phyloP scores from a whole-genome alignment of 2,797 vertebrate genomes.

The Orientallactaga sibirica region DNA sequence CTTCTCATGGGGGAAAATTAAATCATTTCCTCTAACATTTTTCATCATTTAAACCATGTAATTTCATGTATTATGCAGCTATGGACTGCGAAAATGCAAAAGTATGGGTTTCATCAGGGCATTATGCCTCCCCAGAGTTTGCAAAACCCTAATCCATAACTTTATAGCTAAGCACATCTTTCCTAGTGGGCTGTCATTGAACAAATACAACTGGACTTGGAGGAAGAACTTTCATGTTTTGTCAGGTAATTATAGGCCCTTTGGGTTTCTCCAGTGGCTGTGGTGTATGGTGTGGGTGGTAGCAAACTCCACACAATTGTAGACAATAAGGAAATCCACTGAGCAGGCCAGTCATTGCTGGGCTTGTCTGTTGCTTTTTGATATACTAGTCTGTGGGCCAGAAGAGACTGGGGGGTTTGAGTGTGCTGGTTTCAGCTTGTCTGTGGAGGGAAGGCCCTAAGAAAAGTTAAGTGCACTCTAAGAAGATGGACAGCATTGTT shows the following conservation, averaged over 20 bases:
- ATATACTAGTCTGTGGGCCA: slow-evolving; percentile 70
- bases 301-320: slow-evolving; percentile 88
- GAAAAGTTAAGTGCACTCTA: slow-evolving; percentile 76
- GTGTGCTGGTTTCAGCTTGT: slow-evolving; percentile 60
- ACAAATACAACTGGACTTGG: slow-evolving; percentile 87
- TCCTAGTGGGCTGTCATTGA: slow-evolving; percentile 84
- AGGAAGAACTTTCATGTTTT: slow-evolving; percentile 88
- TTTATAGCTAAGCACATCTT: slow-evolving; percentile 86
- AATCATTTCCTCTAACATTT: slow-evolving; percentile 72
- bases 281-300: slow-evolving; percentile 90
- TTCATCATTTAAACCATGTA: slow-evolving; percentile 86
- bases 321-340: slow-evolving; percentile 83
- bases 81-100: slow-evolving; percentile 88
- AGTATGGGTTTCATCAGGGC: slow-evolving; percentile 87
- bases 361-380: slow-evolving; percentile 74
- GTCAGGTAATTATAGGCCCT: slow-evolving; percentile 92
- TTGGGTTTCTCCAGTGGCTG: slow-evolving; percentile 87
- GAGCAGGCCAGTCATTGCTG: slow-evolving; percentile 83
- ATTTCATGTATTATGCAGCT: slow-evolving; percentile 90
- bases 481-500: slow-evolving; percentile 69
- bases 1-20: slow-evolving; percentile 72
- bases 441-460: slow-evolving; percentile 70
- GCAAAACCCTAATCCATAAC: slow-evolving; percentile 87
- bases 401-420: slow-evolving; percentile 44
- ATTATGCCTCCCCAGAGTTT: slow-evolving; percentile 88